Percentiles rank a stretch among this genome's conserved stretches.
Evolutionary conservation across 1,140 invertebrate species (phyloP).

Genomic region (Coenobita brevimanus): DNA sequence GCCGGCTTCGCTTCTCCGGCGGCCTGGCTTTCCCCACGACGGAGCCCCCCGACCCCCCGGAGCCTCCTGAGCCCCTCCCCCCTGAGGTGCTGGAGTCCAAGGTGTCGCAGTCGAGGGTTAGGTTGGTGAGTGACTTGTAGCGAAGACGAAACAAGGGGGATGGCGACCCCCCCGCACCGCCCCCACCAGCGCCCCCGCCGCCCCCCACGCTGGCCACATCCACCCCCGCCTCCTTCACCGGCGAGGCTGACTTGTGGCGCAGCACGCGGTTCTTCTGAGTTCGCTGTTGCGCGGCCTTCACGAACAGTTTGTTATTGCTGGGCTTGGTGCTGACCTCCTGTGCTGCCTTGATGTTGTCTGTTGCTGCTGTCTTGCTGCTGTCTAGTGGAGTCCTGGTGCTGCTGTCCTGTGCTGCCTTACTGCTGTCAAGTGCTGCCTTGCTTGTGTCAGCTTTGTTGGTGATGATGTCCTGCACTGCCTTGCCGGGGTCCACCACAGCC

Average conservation of each 20-base stretch:
- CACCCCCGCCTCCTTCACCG: conserved; percentile 76
- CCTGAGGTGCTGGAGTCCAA: conserved; percentile 91
- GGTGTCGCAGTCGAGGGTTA: conserved; percentile 87
- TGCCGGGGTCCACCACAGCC: no score
- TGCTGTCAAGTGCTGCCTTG: no score
- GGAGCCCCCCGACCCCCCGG: conserved; percentile 77
- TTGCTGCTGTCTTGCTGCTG: conserved; percentile 35
- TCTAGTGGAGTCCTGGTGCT: no score
- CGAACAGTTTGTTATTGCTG: conserved; percentile 65
- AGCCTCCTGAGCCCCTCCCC: conserved; percentile 87
- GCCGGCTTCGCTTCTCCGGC: conserved; percentile 82
- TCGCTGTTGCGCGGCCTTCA: conserved; percentile 65
- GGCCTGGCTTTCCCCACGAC: conserved; percentile 77
- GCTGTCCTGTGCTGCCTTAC: no score
- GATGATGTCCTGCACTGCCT: no score
- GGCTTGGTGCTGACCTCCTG: no score
- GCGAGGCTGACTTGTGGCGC: conserved; percentile 82
- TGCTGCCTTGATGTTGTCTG: no score
- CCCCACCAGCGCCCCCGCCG: conserved; percentile 75
- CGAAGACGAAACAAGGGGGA: conserved; percentile 87
- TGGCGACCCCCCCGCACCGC: conserved; percentile 74
- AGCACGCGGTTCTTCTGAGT: conserved; percentile 65
- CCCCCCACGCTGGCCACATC: conserved; percentile 70
- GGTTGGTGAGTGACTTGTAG: conserved; percentile 87
- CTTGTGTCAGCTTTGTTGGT: no score